A percentile compares a stretch with the other conserved stretches of the same genome.
These are phyloP conservation scores for Alitta virens DNA, from an alignment of 2,888 invertebrate genomes.

Conservation along the genomic window DNA sequence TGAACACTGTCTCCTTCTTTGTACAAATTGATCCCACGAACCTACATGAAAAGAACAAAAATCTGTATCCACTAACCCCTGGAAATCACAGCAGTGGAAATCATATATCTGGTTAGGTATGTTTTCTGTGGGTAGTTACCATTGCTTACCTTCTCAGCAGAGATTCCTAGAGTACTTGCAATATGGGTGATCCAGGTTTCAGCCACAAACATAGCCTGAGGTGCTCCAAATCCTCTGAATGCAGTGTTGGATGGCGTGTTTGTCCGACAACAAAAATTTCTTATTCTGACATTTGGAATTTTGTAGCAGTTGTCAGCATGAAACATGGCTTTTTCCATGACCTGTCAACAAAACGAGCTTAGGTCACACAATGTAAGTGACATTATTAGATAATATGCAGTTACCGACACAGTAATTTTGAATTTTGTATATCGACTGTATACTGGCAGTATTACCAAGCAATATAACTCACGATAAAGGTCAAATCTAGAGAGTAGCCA, in stretches of 20 bases:
- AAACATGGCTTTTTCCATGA: slow-evolving; percentile 78
- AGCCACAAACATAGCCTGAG: slow-evolving; percentile 38
- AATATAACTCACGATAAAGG: slow-evolving; percentile 56
- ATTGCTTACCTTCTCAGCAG: slow-evolving; percentile 18
- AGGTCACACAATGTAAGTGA: too few relatives aligned
- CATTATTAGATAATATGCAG: too few relatives aligned
- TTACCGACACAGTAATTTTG: too few relatives aligned
- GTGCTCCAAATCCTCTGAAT: slow-evolving; percentile 64
- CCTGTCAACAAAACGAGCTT: too few relatives aligned
- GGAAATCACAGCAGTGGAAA: too few relatives aligned
- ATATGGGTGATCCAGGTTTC: slow-evolving; percentile 37
- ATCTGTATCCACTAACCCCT: too few relatives aligned
- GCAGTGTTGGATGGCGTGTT: slow-evolving; percentile 91
- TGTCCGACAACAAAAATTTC: slow-evolving; percentile 71
- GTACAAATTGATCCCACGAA: slow-evolving; percentile 74
- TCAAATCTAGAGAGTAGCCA: slow-evolving; percentile 78
- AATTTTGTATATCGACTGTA: too few relatives aligned
- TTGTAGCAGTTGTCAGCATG: slow-evolving; percentile 70
- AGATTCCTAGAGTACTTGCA: slow-evolving; percentile 59
- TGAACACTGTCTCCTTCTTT: slow-evolving; percentile 75
- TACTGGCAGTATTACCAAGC: too few relatives aligned
- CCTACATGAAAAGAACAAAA: too few relatives aligned
- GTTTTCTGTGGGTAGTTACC: too few relatives aligned
- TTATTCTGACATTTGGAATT: slow-evolving; percentile 71
- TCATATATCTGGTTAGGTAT: too few relatives aligned